Evolutionary conservation across 2,888 invertebrate species (phyloP).

Genomic region (Theretra japonica): DNA sequence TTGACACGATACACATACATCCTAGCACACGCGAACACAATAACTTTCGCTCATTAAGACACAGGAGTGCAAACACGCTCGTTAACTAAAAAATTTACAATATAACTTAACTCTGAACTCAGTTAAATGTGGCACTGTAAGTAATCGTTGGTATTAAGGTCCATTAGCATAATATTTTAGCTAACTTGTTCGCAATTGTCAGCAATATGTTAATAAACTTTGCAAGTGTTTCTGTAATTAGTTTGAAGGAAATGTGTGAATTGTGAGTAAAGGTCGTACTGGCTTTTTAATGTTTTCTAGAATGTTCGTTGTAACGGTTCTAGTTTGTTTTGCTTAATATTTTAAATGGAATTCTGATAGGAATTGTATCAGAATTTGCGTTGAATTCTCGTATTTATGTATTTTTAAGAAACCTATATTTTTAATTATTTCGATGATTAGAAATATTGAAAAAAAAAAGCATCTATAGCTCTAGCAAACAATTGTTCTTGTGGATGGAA

Average conservation of each 20-base stretch:
- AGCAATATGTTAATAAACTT: constrained; percentile 7
- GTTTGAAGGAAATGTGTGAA: constrained; percentile 27
- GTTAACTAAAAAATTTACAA: constrained; percentile 27
- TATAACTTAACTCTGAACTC: constrained; percentile 37
- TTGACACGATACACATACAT: background rate
- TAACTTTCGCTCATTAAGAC: constrained; percentile 28
- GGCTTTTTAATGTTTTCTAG: background rate
- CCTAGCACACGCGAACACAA: constrained; percentile 13
- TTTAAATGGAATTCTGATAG: background rate
- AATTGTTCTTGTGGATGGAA: too few relatives aligned
- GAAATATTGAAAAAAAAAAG: too few relatives aligned
- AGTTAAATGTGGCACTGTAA: constrained; percentile 44
- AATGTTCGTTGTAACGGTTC: constrained; percentile 5
- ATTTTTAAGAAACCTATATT: too few relatives aligned
- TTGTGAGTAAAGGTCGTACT: constrained; percentile 1
- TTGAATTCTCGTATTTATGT: background rate
- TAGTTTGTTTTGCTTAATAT: background rate
- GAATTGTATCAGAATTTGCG: background rate
- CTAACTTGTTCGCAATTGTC: constrained; percentile 38
- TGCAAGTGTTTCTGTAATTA: constrained; percentile 33
- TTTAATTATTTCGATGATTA: too few relatives aligned
- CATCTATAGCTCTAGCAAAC: too few relatives aligned
- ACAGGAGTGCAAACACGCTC: constrained; percentile 36
- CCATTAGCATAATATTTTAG: constrained; percentile 51
- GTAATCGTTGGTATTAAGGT: constrained; percentile 35